Evolutionary conservation across 2,888 invertebrate genomes (phyloP).

Genomic region (Epinotia bilunana): DNA sequence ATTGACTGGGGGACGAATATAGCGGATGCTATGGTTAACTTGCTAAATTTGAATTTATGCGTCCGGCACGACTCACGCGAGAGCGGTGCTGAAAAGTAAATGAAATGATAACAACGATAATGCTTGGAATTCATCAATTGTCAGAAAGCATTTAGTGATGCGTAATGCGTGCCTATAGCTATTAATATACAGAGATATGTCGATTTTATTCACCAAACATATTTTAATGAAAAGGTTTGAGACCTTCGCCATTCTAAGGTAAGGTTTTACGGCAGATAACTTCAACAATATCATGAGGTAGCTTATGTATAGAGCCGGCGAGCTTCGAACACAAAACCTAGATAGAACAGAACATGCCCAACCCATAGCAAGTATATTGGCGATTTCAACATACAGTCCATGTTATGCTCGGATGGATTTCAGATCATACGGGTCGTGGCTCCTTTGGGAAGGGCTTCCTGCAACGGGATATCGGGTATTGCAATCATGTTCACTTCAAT

Average conservation of each 20-base stretch:
- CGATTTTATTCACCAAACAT: background rate
- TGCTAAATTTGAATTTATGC: constrained; percentile 79
- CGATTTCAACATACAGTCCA: constrained; percentile 9
- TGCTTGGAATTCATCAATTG: constrained; percentile 15
- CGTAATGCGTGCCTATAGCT: background rate
- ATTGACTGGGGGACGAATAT: constrained; percentile 50
- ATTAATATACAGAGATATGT: constrained; percentile 3
- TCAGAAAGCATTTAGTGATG: constrained; percentile 7
- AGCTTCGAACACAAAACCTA: no score
- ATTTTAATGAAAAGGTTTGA: background rate
- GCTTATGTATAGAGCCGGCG: no score
- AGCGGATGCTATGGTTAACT: constrained; percentile 65
- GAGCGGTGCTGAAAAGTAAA: constrained; percentile 35
- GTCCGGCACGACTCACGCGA: constrained; percentile 59
- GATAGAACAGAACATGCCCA: background rate
- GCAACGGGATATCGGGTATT: constrained; percentile 25
- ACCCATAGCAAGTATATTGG: constrained; percentile 6
- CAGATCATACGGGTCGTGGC: constrained; percentile 24
- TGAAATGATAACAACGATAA: constrained; percentile 17
- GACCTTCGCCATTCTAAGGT: background rate
- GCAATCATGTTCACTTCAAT: constrained; percentile 22
- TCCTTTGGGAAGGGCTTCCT: constrained; percentile 25
- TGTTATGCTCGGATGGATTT: constrained; percentile 27
- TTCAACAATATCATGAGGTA: no score
- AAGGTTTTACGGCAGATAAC: background rate